phyloP scores from a whole-genome alignment of 2,888 invertebrate genomes.

The Nemotelus pantherinus region DNA sequence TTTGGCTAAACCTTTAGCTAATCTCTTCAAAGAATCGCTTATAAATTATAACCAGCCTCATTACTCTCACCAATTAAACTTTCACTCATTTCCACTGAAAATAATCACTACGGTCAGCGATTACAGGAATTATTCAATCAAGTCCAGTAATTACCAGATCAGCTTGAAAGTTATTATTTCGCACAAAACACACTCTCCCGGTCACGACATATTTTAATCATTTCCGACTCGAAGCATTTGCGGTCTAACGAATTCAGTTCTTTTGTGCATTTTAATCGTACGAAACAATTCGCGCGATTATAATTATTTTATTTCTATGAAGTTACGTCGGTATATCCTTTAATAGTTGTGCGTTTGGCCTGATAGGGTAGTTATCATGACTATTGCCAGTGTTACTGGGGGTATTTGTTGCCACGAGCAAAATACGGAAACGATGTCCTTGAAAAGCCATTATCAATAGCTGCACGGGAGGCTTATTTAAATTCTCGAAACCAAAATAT shows the following conservation, averaged over 20 bases:
- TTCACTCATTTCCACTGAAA: background rate
- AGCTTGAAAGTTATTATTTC: conserved; percentile 27
- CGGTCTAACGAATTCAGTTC: background rate
- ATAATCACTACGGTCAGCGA: background rate
- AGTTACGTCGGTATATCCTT: conserved; percentile 21
- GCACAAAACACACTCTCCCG: conserved; percentile 14
- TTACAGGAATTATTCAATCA: conserved; percentile 37
- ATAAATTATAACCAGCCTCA: too few species aligned
- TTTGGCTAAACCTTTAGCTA: too few species aligned
- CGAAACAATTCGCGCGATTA: background rate
- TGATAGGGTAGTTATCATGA: too few species aligned
- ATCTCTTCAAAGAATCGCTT: too few species aligned
- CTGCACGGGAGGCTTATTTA: conserved; percentile 35
- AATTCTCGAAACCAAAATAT: conserved; percentile 47
- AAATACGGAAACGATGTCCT: conserved; percentile 7
- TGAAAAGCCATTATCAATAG: conserved; percentile 36
- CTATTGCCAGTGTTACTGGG: too few species aligned
- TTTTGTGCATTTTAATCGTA: conserved; percentile 1
- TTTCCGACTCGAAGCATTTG: conserved; percentile 22
- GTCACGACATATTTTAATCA: conserved; percentile 43
- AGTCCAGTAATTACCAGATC: conserved; percentile 15
- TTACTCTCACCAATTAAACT: background rate
- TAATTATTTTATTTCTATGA: conserved; percentile 4
- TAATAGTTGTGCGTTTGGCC: background rate
- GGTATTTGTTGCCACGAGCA: too few species aligned